These are phyloP conservation scores for Tychaedon coryphoeus DNA, from an alignment of 2,113 vertebrate genomes.

Conservation along the genomic window DNA sequence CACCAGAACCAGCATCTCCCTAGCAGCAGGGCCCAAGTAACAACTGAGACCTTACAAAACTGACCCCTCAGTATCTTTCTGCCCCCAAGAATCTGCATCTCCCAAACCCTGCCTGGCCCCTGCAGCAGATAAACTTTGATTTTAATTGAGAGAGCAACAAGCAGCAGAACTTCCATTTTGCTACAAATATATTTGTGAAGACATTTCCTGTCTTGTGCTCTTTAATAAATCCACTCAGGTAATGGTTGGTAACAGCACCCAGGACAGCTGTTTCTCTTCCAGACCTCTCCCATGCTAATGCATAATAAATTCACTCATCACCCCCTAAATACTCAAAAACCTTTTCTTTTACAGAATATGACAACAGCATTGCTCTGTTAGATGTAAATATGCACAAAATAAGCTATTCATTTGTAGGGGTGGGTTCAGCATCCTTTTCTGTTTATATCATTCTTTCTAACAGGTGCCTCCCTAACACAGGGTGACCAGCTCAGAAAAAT, in stretches of 20 bases:
- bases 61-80: not conserved
- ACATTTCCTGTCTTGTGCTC: not conserved
- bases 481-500: not conserved
- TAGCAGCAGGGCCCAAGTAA: not conserved
- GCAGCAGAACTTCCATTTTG: not conserved
- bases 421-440: not conserved
- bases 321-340: not conserved
- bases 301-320: not conserved
- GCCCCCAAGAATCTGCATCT: not conserved
- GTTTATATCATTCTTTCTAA: not conserved
- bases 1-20: not conserved
- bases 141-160: not conserved
- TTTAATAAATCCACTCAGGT: constrained; percentile 23
- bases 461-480: not conserved
- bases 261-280: constrained; percentile 1
- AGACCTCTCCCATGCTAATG: constrained; percentile 7
- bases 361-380: not conserved
- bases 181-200: not conserved
- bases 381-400: not conserved
- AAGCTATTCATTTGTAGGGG: not conserved
- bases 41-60: not conserved
- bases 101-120: not conserved
- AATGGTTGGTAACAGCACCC: not conserved
- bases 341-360: not conserved
- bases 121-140: not conserved